Percentiles rank a stretch among this genome's conserved stretches.
Evolutionary conservation across 2,113 vertebrate genomes (phyloP).

Genomic region (Empidonax alnorum): DNA sequence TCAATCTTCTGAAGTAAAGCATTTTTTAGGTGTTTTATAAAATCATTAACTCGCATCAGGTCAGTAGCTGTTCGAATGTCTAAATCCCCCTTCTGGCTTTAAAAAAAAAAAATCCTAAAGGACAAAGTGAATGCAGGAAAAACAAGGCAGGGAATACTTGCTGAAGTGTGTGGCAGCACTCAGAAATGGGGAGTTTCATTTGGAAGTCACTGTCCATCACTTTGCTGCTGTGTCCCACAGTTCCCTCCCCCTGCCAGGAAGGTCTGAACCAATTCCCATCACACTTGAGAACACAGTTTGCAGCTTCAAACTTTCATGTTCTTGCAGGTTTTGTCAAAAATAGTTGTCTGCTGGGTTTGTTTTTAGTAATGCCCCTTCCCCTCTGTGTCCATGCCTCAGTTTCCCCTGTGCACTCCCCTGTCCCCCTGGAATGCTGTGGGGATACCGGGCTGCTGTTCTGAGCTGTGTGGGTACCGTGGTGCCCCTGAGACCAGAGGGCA

Average conservation of each 20-base stretch:
- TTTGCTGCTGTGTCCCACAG: neutral
- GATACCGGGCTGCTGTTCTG: rapidly evolving
- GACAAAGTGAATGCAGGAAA: neutral
- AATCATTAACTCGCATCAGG: constrained; percentile 51
- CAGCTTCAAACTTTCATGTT: neutral
- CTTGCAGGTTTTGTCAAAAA: neutral
- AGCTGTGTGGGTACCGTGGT: rapidly evolving
- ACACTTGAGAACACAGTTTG: neutral
- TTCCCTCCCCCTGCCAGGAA: neutral
- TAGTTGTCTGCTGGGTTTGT: neutral
- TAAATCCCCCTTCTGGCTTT: constrained; percentile 10
- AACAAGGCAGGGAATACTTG: neutral
- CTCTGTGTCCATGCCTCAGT: neutral
- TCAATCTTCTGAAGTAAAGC: constrained; percentile 66
- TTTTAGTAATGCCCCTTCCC: neutral
- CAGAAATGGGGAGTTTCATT: neutral
- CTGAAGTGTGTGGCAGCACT: neutral
- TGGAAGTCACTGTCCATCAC: neutral
- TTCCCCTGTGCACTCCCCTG: neutral
- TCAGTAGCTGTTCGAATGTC: constrained; percentile 20
- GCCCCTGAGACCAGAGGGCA: neutral
- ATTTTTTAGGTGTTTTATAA: constrained; percentile 62
- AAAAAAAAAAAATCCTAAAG: neutral
- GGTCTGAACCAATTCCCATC: neutral
- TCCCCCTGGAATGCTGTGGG: neutral